These are phyloP conservation scores for Holothuria glaberrima DNA, from an alignment of 35 echinoderm and acorn worm genomes.

Conservation along the genomic window DNA sequence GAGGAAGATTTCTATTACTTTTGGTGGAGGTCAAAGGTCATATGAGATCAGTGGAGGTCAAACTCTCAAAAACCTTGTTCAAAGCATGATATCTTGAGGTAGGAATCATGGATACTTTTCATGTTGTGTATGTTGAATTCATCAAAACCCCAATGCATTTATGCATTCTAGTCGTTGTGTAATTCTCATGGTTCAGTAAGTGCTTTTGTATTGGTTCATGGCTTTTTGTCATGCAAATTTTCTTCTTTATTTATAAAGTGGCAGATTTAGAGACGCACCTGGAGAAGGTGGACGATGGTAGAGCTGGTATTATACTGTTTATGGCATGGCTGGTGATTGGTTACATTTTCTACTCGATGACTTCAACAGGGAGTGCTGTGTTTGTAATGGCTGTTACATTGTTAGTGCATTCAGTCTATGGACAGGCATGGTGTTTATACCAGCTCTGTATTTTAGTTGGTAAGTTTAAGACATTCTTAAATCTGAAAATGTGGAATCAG, in stretches of 20 bases:
- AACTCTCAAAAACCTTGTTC: too few relatives aligned
- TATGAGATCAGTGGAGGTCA: too few relatives aligned
- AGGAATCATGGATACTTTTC: too few relatives aligned
- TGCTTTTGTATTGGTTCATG: too few relatives aligned
- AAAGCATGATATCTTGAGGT: too few relatives aligned
- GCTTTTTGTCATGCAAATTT: neutral
- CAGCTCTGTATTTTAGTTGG: slow-evolving; percentile 58
- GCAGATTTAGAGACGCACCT: slow-evolving; percentile 46
- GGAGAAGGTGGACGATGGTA: slow-evolving; percentile 8
- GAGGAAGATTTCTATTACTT: too few relatives aligned
- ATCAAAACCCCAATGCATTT: too few relatives aligned
- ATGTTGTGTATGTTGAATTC: too few relatives aligned
- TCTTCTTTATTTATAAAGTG: slow-evolving; percentile 37
- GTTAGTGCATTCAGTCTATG: slow-evolving; percentile 57
- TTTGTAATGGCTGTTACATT: slow-evolving; percentile 60
- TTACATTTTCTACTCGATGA: slow-evolving; percentile 26
- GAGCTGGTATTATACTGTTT: slow-evolving; percentile 20
- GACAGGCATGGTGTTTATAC: slow-evolving; percentile 60
- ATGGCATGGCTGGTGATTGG: slow-evolving; percentile 62
- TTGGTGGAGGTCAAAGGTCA: too few relatives aligned
- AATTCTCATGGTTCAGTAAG: neutral
- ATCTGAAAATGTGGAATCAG: too few relatives aligned
- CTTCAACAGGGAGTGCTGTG: slow-evolving; percentile 14
- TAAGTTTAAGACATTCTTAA: slow-evolving; percentile 4
- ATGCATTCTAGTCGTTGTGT: too few relatives aligned